Conservation (phyloP, 2,797 vertebrate species). For the Eremophila alpestris region DNA sequence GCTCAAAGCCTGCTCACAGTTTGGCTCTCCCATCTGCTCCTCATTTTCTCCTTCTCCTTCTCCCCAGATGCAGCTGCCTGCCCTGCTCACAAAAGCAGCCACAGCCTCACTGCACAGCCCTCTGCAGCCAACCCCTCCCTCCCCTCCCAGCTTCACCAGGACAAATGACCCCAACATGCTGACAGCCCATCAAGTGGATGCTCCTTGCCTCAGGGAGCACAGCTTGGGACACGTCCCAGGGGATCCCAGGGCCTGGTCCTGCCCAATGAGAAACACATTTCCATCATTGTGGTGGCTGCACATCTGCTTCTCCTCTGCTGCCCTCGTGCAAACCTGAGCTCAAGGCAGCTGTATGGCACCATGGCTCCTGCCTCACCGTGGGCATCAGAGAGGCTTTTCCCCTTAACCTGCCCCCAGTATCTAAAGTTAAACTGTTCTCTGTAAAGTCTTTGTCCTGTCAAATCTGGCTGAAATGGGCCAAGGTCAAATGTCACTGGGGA, state of each 20-base stretch:
- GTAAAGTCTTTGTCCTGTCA: background rate
- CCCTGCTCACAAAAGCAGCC: background rate
- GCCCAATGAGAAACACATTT: background rate
- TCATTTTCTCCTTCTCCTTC: conserved; percentile 30
- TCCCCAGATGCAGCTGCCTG: conserved; percentile 4
- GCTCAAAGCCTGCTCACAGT: background rate
- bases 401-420: background rate
- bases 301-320: conserved; percentile 16
- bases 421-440: background rate
- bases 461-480: background rate
- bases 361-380: rapidly evolving
- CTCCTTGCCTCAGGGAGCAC: background rate
- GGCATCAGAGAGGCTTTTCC: background rate
- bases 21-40: conserved; percentile 39
- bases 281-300: background rate
- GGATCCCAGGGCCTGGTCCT: background rate
- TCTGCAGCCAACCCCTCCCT: background rate
- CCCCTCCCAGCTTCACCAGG: background rate
- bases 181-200: background rate
- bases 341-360: background rate
- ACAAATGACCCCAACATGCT: background rate
- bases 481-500: background rate
- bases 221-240: background rate
- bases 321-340: background rate
- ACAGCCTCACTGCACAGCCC: background rate